Percentiles rank a stretch among this genome's conserved stretches.
Evolutionary conservation across 2,113 vertebrate genomes (phyloP).

Genomic region (Cryptotis parvus): DNA sequence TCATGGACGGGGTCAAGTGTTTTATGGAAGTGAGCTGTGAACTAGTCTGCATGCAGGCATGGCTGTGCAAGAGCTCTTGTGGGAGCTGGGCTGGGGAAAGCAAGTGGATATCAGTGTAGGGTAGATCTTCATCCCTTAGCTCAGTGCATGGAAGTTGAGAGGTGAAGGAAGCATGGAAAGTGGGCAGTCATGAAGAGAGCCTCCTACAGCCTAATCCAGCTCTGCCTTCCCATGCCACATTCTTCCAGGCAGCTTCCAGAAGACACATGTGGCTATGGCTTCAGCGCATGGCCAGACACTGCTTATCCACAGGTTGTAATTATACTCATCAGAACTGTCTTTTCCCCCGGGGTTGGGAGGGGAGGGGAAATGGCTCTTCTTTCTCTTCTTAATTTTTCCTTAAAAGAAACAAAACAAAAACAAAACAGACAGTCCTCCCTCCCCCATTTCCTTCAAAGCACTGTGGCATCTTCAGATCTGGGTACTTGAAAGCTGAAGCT

Average conservation of each 20-base stretch:
- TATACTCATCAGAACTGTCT: not conserved
- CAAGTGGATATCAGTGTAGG: fast-evolving
- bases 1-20: not conserved
- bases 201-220: not conserved
- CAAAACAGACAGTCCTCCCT: not conserved
- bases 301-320: not conserved
- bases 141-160: not conserved
- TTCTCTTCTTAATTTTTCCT: constrained; percentile 35
- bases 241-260: not conserved
- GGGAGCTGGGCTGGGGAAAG: not conserved
- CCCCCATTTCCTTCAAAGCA: constrained; percentile 58
- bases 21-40: not conserved
- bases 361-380: not conserved
- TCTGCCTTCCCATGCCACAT: not conserved
- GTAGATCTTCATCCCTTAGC: not conserved
- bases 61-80: not conserved
- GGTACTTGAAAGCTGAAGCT: constrained; percentile 72
- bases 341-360: not conserved
- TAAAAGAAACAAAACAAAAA: constrained; percentile 39
- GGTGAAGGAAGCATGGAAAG: not conserved
- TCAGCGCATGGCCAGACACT: not conserved
- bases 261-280: not conserved
- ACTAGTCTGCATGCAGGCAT: too few relatives aligned
- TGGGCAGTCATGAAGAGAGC: not conserved
- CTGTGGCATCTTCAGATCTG: constrained; percentile 76